phyloP scores from a whole-genome alignment of 2,888 invertebrate species.

The Polylopha cassiicola region DNA sequence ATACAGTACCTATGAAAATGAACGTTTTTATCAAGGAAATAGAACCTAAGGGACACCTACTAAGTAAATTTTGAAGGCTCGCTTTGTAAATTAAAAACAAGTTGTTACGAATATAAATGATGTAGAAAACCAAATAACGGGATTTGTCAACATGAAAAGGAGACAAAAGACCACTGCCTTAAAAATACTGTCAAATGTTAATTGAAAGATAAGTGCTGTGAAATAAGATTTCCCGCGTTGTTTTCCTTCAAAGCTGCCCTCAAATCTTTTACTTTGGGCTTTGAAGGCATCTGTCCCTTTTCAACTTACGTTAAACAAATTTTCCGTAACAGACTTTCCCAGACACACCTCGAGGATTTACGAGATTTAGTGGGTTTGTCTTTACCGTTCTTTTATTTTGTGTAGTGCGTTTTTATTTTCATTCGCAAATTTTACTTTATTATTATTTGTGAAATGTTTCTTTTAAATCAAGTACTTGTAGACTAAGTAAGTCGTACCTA shows the following conservation, averaged over 20 bases:
- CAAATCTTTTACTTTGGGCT: conserved; percentile 63
- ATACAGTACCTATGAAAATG: no score
- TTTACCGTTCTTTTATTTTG: conserved; percentile 53
- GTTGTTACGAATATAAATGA: conserved; percentile 10
- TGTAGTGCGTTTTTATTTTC: conserved; percentile 21
- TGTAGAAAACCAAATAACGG: conserved; percentile 13
- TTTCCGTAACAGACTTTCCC: conserved; percentile 66
- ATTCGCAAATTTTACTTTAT: no score
- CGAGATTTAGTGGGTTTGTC: conserved; percentile 60
- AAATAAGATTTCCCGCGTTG: conserved; percentile 48
- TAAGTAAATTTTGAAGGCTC: no score
- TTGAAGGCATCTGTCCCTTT: conserved; percentile 55
- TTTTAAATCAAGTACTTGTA: no score
- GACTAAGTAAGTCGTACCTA: no score
- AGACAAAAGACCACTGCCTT: conserved; percentile 15
- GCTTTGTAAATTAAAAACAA: conserved; percentile 11
- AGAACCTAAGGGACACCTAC: no score
- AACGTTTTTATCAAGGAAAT: no score
- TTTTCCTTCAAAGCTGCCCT: conserved; percentile 49
- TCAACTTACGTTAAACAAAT: conserved; percentile 69
- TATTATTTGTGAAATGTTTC: no score
- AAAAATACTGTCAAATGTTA: conserved; percentile 44
- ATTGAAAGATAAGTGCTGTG: conserved; percentile 56
- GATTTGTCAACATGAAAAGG: conserved; percentile 14
- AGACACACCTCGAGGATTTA: conserved; percentile 65